Conservation (phyloP, 37 sponge, comb jelly and placozoan genomes). For the Diacarnus erythraeanus region DNA sequence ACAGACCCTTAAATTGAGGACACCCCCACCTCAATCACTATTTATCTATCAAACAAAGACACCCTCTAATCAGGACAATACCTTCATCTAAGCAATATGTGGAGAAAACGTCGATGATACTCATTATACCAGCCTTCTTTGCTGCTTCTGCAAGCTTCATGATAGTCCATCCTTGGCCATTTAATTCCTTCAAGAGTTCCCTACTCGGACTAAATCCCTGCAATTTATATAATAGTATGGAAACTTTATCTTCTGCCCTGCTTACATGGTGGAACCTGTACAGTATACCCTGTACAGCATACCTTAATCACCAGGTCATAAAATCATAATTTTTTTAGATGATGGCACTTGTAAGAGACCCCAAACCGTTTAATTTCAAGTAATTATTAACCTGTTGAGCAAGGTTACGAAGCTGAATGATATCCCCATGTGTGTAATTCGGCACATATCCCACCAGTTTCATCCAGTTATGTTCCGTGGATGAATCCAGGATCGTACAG, state of each 20-base stretch:
- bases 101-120: conserved; percentile 23
- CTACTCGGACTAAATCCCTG: conserved; percentile 43
- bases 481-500: conserved; percentile 11
- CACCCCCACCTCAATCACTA: too few relatives aligned
- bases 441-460: conserved; percentile 12
- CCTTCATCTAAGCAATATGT: conserved; percentile 18
- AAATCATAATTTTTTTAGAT: too few relatives aligned
- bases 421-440: conserved; percentile 41
- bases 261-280: not conserved
- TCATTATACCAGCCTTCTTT: not conserved
- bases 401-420: not conserved
- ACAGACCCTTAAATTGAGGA: too few relatives aligned
- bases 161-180: conserved; percentile 34
- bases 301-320: too few relatives aligned
- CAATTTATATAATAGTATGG: not conserved
- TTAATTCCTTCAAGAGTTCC: conserved; percentile 28
- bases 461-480: conserved; percentile 38
- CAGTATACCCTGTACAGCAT: too few relatives aligned
- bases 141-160: conserved; percentile 21
- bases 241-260: not conserved
- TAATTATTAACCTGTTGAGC: conserved; percentile 10
- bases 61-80: too few relatives aligned
- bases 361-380: too few relatives aligned
- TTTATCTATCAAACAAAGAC: too few relatives aligned
- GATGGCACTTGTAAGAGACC: too few relatives aligned